A percentile compares a stretch with the other conserved stretches of the same genome.
Conservation (phyloP, 2,888 invertebrate species). For the Apamea sordens region DNA sequence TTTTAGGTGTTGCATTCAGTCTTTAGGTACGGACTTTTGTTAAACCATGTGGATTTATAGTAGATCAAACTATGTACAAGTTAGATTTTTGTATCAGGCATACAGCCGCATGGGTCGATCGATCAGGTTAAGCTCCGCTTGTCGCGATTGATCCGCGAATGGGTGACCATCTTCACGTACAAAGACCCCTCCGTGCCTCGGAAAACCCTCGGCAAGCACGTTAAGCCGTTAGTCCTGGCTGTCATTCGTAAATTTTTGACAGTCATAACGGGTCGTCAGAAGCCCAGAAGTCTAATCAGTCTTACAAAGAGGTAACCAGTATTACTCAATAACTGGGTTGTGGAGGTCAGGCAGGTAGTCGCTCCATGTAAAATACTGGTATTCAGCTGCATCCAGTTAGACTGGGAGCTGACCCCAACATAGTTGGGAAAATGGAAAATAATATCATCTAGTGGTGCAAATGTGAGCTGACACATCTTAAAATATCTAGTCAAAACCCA, state of each 20-base stretch:
- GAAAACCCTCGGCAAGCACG: neutral
- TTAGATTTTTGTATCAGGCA: neutral
- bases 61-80: neutral
- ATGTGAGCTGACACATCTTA: neutral
- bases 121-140: neutral
- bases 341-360: neutral
- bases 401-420: neutral
- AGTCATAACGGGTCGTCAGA: too few species aligned
- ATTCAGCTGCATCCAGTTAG: neutral
- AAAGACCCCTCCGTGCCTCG: neutral
- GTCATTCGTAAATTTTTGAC: too few species aligned
- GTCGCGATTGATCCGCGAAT: neutral
- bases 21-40: constrained; percentile 60
- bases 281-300: neutral
- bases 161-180: neutral
- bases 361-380: neutral
- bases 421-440: neutral
- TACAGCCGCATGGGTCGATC: too few species aligned
- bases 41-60: constrained; percentile 58
- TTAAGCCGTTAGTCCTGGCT: too few species aligned
- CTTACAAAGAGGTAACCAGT: neutral
- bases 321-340: neutral
- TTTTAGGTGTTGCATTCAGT: constrained; percentile 65
- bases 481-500: neutral
- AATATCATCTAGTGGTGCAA: neutral